These are phyloP conservation scores for Telmatochromis sp. DNA, from an alignment of 2,113 vertebrate genomes.

Conservation along the genomic window DNA sequence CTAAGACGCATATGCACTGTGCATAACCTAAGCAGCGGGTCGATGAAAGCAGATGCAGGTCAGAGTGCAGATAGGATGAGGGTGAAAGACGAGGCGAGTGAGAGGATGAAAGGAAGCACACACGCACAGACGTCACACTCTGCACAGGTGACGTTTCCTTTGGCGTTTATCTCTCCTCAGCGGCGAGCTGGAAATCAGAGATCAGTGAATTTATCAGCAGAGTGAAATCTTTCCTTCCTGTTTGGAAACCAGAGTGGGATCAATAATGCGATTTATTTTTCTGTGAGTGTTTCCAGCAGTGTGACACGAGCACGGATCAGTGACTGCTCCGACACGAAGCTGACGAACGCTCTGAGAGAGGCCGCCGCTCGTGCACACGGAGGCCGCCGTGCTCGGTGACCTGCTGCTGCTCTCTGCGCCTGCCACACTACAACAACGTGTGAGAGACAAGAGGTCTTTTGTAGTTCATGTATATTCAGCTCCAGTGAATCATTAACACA, in stretches of 20 bases:
- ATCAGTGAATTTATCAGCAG: not conserved
- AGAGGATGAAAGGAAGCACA: not conserved
- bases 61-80: not conserved
- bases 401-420: not conserved
- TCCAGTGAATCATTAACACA: not conserved
- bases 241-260: not conserved
- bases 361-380: not conserved
- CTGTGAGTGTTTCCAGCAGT: not conserved
- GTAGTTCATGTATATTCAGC: not conserved
- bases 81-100: not conserved
- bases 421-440: not conserved
- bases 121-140: not conserved
- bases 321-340: no score
- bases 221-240: not conserved
- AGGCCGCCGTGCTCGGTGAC: not conserved
- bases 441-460: not conserved
- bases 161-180: not conserved
- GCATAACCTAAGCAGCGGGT: not conserved
- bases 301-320: not conserved
- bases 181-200: not conserved
- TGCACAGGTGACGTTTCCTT: not conserved
- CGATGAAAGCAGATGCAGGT: not conserved
- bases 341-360: not conserved
- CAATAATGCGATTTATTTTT: not conserved
- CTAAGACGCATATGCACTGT: not conserved